These are phyloP conservation scores for Schizaphis graminum DNA, from an alignment of 2,888 invertebrate genomes.

Conservation along the genomic window DNA sequence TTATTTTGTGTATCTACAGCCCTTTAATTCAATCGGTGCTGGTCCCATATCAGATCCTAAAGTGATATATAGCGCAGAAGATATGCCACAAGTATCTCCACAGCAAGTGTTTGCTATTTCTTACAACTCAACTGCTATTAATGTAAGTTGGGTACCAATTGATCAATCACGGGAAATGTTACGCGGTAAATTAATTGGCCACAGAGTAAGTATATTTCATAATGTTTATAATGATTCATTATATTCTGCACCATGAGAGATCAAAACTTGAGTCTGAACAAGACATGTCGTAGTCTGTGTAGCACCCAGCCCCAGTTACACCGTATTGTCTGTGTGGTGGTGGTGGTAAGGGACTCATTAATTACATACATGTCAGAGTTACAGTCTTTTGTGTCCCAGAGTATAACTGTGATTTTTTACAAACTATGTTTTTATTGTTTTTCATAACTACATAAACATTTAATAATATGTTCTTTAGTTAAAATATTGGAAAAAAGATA, in stretches of 20 bases:
- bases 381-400: too few relatives aligned
- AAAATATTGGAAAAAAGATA: slow-evolving; percentile 89
- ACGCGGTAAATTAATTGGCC: slow-evolving; percentile 91
- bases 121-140: slow-evolving; percentile 92
- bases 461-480: slow-evolving; percentile 73
- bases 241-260: too few relatives aligned
- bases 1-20: slow-evolving; percentile 70
- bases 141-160: slow-evolving; percentile 91
- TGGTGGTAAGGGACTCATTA: too few relatives aligned
- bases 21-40: slow-evolving; percentile 83
- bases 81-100: slow-evolving; percentile 93
- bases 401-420: too few relatives aligned
- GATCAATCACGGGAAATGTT: slow-evolving; percentile 86
- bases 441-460: neutral
- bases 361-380: too few relatives aligned
- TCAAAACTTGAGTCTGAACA: too few relatives aligned
- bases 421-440: too few relatives aligned
- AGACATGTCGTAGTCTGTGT: too few relatives aligned
- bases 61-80: slow-evolving; percentile 88
- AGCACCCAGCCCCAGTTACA: too few relatives aligned
- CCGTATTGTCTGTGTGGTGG: too few relatives aligned
- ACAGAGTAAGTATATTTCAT: slow-evolving; percentile 76
- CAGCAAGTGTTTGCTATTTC: slow-evolving; percentile 83
- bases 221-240: neutral
- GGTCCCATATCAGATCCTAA: slow-evolving; percentile 86